Evolutionary conservation across 2,113 vertebrate genomes (phyloP).

Genomic region (Neolamprologus devosi): DNA sequence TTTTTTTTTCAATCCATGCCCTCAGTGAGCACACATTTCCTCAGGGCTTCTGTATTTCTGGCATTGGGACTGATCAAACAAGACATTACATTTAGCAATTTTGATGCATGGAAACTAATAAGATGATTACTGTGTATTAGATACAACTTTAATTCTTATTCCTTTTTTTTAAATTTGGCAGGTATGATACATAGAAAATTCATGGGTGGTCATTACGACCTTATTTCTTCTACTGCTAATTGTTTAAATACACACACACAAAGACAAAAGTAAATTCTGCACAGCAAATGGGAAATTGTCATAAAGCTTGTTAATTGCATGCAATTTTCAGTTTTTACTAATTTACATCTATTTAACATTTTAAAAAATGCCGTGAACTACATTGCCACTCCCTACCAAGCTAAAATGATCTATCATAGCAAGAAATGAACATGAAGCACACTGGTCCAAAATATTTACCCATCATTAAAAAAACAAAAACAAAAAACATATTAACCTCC

Average conservation of each 20-base stretch:
- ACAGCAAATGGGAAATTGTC: neutral
- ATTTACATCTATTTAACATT: neutral
- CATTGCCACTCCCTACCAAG: neutral
- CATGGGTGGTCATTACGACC: neutral
- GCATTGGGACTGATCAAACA: neutral
- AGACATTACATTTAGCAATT: neutral
- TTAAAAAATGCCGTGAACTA: rapidly evolving
- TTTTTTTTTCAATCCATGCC: neutral
- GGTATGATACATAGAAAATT: neutral
- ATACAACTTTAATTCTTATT: neutral
- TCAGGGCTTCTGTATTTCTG: neutral
- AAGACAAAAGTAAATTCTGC: neutral
- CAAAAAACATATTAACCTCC: neutral
- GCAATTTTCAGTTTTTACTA: neutral
- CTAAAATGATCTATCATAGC: neutral
- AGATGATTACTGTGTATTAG: neutral
- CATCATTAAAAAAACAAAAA: neutral
- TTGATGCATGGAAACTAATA: neutral
- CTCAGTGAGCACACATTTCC: neutral
- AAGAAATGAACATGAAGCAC: neutral
- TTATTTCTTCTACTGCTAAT: neutral
- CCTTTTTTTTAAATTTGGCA: neutral
- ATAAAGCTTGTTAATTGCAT: neutral
- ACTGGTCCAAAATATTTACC: neutral
- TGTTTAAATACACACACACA: neutral